Evolutionary conservation across 2,797 vertebrate species (phyloP).

Genomic region (Danio albolineatus): DNA sequence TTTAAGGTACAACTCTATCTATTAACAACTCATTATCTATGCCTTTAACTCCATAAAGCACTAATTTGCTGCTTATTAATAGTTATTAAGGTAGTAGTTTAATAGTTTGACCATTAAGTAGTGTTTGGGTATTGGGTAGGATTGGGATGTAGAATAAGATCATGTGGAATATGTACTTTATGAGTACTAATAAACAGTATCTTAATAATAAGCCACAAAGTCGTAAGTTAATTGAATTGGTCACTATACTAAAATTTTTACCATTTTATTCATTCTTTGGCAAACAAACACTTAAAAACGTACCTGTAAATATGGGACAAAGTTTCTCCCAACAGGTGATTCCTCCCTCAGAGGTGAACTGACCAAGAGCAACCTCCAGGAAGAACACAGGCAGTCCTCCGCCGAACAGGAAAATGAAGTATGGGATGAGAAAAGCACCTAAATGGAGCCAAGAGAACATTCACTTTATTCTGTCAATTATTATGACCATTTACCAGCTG

Average conservation of each 20-base stretch:
- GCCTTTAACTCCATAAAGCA: too few species aligned
- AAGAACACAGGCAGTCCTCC: slow-evolving; percentile 98
- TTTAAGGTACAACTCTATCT: too few species aligned
- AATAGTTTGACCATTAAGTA: too few species aligned
- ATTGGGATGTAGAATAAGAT: too few species aligned
- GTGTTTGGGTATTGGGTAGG: too few species aligned
- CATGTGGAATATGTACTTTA: too few species aligned
- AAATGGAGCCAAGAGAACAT: neutral
- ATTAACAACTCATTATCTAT: too few species aligned
- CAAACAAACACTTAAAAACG: slow-evolving; percentile 9
- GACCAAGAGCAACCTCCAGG: slow-evolving; percentile 95
- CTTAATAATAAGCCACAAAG: too few species aligned
- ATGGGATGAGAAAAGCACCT: slow-evolving; percentile 99
- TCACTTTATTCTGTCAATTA: slow-evolving; percentile 32
- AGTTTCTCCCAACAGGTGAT: slow-evolving; percentile 99
- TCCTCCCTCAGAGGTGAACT: slow-evolving; percentile 97
- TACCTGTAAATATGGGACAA: slow-evolving; percentile 97
- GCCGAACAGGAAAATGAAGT: slow-evolving; percentile 98
- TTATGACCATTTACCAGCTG: slow-evolving; percentile 25
- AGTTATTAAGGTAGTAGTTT: too few species aligned
- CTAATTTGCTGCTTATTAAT: too few species aligned
- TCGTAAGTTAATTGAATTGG: too few species aligned
- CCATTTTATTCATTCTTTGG: neutral
- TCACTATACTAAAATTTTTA: neutral
- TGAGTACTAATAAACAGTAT: too few species aligned